Percentiles rank a stretch among this genome's conserved stretches.
Evolutionary conservation across 2,797 vertebrate species (phyloP).

Genomic region (Labeo calbasu): DNA sequence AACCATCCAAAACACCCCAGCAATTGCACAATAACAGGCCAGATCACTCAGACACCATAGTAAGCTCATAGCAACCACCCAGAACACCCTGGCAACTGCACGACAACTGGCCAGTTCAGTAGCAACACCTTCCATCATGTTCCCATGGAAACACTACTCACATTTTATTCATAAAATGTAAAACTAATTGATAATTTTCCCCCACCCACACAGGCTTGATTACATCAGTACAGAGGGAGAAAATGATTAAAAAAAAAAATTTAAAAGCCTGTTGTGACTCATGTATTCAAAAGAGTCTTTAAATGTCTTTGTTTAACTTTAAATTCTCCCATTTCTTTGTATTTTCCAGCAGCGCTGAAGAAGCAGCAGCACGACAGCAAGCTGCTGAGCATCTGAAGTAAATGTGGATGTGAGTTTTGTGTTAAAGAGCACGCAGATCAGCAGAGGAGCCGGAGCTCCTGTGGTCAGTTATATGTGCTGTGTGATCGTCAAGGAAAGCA

Average conservation of each 20-base stretch:
- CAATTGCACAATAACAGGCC: too few species aligned
- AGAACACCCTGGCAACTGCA: not conserved
- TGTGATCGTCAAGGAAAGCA: not conserved
- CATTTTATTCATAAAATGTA: not conserved
- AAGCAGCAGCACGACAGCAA: not conserved
- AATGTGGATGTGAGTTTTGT: not conserved
- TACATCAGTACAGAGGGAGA: not conserved
- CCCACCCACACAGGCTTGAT: not conserved
- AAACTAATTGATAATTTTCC: not conserved
- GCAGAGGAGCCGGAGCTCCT: not conserved
- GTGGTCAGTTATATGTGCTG: conserved; percentile 16
- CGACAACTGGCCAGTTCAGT: not conserved
- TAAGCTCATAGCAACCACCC: not conserved
- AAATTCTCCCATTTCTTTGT: too few species aligned
- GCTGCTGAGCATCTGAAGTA: not conserved
- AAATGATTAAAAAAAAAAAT: not conserved
- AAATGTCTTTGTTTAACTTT: not conserved
- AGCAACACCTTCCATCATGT: not conserved
- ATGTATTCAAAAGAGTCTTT: not conserved
- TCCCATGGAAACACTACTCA: not conserved
- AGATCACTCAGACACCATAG: not conserved
- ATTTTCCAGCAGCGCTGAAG: not conserved
- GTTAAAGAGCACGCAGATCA: not conserved
- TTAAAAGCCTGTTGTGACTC: not conserved
- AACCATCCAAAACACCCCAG: too few species aligned